These are phyloP conservation scores for Diorhabda carinulata DNA, from an alignment of 1,140 invertebrate genomes.

Conservation along the genomic window DNA sequence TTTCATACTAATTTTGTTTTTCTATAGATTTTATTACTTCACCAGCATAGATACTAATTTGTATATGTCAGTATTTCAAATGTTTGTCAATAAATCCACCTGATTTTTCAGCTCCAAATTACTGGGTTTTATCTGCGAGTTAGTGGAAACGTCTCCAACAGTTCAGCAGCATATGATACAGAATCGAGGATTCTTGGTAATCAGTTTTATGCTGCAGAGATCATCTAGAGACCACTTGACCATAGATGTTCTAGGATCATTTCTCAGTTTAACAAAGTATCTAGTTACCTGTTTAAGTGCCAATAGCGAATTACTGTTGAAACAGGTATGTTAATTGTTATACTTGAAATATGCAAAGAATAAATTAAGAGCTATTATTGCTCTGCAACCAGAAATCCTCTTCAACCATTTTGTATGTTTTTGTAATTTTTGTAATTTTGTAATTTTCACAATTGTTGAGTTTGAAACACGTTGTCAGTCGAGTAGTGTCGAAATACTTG, in stretches of 20 bases:
- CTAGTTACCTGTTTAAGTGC: slow-evolving; percentile 89
- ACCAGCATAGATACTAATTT: too few species aligned
- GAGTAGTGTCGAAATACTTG: too few species aligned
- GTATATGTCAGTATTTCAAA: too few species aligned
- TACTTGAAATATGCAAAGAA: too few species aligned
- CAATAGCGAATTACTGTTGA: slow-evolving; percentile 90
- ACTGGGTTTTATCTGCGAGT: slow-evolving; percentile 93
- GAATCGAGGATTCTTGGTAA: slow-evolving; percentile 95
- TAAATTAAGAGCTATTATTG: too few species aligned
- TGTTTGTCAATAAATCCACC: not conserved
- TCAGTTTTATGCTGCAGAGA: slow-evolving; percentile 93
- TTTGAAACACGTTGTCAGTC: too few species aligned
- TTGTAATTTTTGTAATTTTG: too few species aligned
- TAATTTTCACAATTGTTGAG: too few species aligned
- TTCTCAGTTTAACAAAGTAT: slow-evolving; percentile 93
- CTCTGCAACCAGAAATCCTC: too few species aligned
- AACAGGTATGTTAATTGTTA: slow-evolving; percentile 67
- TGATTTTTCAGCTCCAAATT: slow-evolving; percentile 81
- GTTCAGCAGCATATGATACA: slow-evolving; percentile 99
- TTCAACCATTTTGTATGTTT: too few species aligned
- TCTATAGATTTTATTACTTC: too few species aligned
- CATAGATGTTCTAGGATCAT: slow-evolving; percentile 86
- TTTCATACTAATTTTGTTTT: too few species aligned
- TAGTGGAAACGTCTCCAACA: slow-evolving; percentile 93
- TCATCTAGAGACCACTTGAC: slow-evolving; percentile 91